These are phyloP conservation scores for Embiotoca jacksoni DNA, from an alignment of 2,113 vertebrate genomes.

Conservation along the genomic window DNA sequence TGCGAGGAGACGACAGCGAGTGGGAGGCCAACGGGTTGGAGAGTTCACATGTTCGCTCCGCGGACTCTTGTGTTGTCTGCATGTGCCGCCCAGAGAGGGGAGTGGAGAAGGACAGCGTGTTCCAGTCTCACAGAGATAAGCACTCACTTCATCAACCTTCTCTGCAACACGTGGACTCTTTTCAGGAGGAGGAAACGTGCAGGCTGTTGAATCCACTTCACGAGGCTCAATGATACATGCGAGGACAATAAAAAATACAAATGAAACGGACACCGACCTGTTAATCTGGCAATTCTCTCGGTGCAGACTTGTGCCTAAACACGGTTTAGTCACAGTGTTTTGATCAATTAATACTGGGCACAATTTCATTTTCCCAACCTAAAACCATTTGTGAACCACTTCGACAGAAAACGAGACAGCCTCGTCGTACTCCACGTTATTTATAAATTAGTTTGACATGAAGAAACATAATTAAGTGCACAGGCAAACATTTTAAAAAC, in stretches of 20 bases:
- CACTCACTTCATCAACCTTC: not conserved
- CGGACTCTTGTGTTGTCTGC: constrained; percentile 21
- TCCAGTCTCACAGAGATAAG: constrained; percentile 6
- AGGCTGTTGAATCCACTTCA: not conserved
- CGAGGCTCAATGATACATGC: no score
- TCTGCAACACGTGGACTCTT: constrained; percentile 3
- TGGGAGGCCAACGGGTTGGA: not conserved
- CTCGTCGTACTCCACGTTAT: no score
- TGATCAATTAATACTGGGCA: no score
- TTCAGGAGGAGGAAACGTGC: not conserved
- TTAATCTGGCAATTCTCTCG: not conserved
- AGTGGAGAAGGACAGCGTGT: not conserved
- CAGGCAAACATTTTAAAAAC: not conserved
- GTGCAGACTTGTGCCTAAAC: not conserved
- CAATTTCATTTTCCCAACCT: no score
- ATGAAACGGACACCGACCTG: no score
- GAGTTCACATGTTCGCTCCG: constrained; percentile 25
- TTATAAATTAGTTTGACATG: no score
- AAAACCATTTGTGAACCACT: no score
- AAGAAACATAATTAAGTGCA: no score
- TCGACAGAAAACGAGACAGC: no score
- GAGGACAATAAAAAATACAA: not conserved
- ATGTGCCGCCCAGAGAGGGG: constrained; percentile 19
- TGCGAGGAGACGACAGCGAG: constrained; percentile 7
- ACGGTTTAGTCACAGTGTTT: no score